Percentiles rank a stretch among this genome's conserved stretches.
These are phyloP conservation scores for Vulpes lagopus DNA, from an alignment of 2,113 vertebrate species.

Conservation along the genomic window DNA sequence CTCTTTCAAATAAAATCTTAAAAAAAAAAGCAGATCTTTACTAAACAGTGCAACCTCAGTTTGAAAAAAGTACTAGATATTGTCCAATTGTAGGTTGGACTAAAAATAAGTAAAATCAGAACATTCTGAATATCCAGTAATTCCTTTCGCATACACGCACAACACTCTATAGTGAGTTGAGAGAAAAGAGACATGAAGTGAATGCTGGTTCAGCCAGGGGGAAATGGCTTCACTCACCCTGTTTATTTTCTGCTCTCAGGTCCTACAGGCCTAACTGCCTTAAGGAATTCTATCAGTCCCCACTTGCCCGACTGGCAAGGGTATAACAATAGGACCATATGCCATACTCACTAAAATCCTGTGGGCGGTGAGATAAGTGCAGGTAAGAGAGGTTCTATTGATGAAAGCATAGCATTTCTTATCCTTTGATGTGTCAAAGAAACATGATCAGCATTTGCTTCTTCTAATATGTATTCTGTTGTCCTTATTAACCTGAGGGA, in stretches of 20 bases:
- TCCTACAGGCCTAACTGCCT: neutral
- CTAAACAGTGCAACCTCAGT: conserved; percentile 49
- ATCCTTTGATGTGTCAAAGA: neutral
- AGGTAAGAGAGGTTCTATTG: neutral
- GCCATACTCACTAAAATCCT: conserved; percentile 50
- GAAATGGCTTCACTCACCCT: conserved; percentile 73
- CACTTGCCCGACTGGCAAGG: neutral
- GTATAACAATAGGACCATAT: neutral
- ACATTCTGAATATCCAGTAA: conserved; percentile 73
- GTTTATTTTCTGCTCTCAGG: conserved; percentile 49
- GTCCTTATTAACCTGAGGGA: neutral
- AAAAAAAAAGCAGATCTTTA: neutral
- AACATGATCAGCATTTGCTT: conserved; percentile 6
- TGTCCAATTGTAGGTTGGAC: conserved; percentile 45
- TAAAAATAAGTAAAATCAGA: conserved; percentile 78
- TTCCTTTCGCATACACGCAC: conserved; percentile 68
- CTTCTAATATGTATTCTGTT: neutral
- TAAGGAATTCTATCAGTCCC: neutral
- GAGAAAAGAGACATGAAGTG: conserved; percentile 78
- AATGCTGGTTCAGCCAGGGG: conserved; percentile 69
- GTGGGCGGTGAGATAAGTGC: conserved; percentile 61
- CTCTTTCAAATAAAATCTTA: neutral
- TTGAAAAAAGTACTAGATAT: conserved; percentile 71
- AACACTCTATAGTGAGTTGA: conserved; percentile 70
- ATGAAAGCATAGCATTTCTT: conserved; percentile 41